Conservation (phyloP, 2,113 vertebrate species). For the Notechis scutatus region DNA sequence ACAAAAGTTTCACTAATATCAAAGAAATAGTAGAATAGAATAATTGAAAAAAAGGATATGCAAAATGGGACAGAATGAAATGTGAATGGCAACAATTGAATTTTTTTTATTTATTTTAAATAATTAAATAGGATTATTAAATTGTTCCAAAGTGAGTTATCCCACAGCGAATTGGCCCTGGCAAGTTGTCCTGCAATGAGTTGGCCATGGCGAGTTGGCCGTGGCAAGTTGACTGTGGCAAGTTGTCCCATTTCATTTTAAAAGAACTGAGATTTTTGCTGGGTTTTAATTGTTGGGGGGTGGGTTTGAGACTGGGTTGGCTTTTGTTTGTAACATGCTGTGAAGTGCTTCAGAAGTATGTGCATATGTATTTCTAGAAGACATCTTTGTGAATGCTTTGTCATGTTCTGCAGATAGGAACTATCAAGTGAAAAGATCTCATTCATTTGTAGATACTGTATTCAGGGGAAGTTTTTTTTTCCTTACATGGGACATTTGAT, state of each 20-base stretch:
- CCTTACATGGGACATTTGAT: not conserved
- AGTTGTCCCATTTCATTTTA: not conserved
- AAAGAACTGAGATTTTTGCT: conserved; percentile 14
- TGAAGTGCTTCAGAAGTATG: not conserved
- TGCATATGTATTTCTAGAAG: conserved; percentile 1
- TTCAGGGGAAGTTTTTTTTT: conserved; percentile 12
- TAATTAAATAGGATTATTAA: no score
- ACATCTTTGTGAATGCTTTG: conserved; percentile 10
- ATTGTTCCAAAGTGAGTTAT: no score
- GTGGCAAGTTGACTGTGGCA: no score
- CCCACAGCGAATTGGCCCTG: no score
- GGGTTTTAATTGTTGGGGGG: not conserved
- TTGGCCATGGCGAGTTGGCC: no score
- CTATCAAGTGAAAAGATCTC: not conserved
- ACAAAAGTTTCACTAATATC: no score
- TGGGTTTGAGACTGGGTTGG: not conserved
- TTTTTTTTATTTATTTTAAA: no score
- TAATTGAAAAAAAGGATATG: no score
- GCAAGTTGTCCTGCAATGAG: no score
- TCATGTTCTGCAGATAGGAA: not conserved
- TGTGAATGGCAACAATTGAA: no score
- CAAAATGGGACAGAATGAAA: no score
- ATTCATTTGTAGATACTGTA: conserved; percentile 8
- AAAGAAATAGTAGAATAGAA: no score
- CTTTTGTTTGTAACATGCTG: conserved; percentile 25